These are phyloP conservation scores for Caenorhabditis sulstoni DNA, from an alignment of 2,888 invertebrate genomes.

Conservation along the genomic window DNA sequence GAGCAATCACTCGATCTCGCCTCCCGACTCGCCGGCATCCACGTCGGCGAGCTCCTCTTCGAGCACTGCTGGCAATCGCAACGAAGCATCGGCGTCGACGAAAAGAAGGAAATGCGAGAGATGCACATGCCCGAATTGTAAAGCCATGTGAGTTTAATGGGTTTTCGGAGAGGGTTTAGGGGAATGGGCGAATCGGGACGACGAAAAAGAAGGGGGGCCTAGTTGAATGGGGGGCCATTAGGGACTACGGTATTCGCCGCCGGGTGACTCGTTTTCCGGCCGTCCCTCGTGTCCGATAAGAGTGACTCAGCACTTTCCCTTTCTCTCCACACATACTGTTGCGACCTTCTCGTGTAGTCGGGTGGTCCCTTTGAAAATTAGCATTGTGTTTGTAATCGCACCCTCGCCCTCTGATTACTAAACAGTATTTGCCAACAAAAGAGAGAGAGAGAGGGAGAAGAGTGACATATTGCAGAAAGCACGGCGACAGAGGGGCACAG, in stretches of 20 bases:
- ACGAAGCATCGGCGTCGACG: constrained; percentile 1
- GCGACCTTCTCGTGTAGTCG: constrained; percentile 25
- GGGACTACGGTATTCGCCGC: constrained; percentile 26
- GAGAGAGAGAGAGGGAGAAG: no score
- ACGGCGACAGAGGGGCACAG: constrained; percentile 34
- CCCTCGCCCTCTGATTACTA: constrained; percentile 4
- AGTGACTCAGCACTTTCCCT: constrained; percentile 2
- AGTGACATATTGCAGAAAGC: constrained; percentile 46
- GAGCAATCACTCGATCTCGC: constrained; percentile 27
- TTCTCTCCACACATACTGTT: not conserved
- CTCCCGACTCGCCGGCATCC: constrained; percentile 32
- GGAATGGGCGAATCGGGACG: constrained; percentile 16
- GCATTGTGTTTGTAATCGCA: constrained; percentile 6
- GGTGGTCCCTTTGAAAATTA: constrained; percentile 31
- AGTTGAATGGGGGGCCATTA: constrained; percentile 42
- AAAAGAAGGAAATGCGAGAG: constrained; percentile 55
- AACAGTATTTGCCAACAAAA: constrained; percentile 1
- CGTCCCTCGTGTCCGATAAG: constrained; percentile 4
- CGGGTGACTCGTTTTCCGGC: constrained; percentile 1
- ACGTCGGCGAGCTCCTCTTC: constrained; percentile 23
- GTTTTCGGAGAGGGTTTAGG: constrained; percentile 35
- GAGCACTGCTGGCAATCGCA: not conserved
- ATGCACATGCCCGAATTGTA: constrained; percentile 66
- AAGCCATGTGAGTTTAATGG: constrained; percentile 56
- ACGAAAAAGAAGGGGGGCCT: constrained; percentile 8